phyloP scores from a whole-genome alignment of 2,797 vertebrate species.

The Sebastiscus tertius region DNA sequence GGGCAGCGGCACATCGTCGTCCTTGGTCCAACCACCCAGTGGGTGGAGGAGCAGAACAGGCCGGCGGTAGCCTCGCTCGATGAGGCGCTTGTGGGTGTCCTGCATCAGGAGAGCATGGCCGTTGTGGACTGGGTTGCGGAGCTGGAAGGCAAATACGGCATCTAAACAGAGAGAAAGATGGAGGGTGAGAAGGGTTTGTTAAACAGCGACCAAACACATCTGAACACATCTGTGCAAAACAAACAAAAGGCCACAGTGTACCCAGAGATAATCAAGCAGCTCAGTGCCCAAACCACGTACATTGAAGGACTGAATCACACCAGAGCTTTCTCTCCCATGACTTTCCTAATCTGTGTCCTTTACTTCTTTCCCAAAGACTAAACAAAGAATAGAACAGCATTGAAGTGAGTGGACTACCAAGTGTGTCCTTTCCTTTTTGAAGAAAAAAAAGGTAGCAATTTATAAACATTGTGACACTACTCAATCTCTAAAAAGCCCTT shows the following conservation, averaged over 20 bases:
- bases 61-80: constrained; percentile 92
- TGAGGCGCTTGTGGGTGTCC: constrained; percentile 92
- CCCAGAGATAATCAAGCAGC: constrained; percentile 44
- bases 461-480: constrained; percentile 18
- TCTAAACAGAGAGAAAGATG: constrained; percentile 75
- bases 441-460: neutral
- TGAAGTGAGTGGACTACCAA: neutral
- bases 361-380: constrained; percentile 6
- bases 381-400: constrained; percentile 14
- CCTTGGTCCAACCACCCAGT: constrained; percentile 97
- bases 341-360: neutral
- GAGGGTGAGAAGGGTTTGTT: constrained; percentile 1
- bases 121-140: constrained; percentile 97
- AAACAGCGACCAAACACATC: constrained; percentile 19
- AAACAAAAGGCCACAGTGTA: constrained; percentile 30
- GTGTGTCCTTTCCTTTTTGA: neutral
- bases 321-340: neutral
- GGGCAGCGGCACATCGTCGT: constrained; percentile 93
- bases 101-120: constrained; percentile 97
- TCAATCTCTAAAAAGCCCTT: neutral
- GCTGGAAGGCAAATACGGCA: constrained; percentile 96
- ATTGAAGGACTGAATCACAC: constrained; percentile 23
- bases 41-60: constrained; percentile 95
- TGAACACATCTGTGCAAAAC: constrained; percentile 27
- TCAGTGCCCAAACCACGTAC: constrained; percentile 6